Conservation (phyloP, 2,797 vertebrate species). For the Pagetopsis macropterus region DNA sequence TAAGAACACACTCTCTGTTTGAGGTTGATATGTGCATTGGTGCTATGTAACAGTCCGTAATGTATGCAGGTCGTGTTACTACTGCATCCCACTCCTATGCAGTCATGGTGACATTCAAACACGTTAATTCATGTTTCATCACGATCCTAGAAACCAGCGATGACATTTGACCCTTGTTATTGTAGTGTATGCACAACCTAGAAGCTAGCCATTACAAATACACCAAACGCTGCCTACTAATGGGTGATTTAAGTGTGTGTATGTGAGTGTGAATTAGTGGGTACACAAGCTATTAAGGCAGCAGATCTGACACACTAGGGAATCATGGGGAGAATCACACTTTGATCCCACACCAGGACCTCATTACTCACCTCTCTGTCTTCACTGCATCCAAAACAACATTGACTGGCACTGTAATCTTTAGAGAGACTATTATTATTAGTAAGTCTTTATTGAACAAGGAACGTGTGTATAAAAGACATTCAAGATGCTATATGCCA, state of each 20-base stretch:
- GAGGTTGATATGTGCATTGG: conserved; percentile 17
- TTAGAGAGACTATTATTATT: neutral
- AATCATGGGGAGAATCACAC: conserved; percentile 15
- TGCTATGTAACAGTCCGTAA: neutral
- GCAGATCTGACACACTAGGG: conserved; percentile 15
- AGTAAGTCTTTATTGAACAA: too few species aligned
- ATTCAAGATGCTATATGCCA: too few species aligned
- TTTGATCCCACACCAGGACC: conserved; percentile 30
- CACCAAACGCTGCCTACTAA: conserved; percentile 37
- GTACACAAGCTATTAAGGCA: conserved; percentile 25
- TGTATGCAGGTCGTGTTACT: neutral
- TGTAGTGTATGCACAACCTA: conserved; percentile 3
- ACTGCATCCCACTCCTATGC: neutral
- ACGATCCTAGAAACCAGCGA: conserved; percentile 3
- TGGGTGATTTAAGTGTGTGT: conserved; percentile 4
- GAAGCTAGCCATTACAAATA: conserved; percentile 38
- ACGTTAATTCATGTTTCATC: conserved; percentile 13
- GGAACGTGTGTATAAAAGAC: too few species aligned
- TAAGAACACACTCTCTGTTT: conserved; percentile 16
- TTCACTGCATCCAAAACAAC: conserved; percentile 17
- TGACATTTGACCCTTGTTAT: conserved; percentile 31
- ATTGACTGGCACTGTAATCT: neutral
- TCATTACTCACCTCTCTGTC: conserved; percentile 27
- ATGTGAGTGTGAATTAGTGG: neutral
- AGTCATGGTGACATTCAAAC: neutral